phyloP scores from a whole-genome alignment of 2,888 invertebrate species.

The Sinentomon sp. region DNA sequence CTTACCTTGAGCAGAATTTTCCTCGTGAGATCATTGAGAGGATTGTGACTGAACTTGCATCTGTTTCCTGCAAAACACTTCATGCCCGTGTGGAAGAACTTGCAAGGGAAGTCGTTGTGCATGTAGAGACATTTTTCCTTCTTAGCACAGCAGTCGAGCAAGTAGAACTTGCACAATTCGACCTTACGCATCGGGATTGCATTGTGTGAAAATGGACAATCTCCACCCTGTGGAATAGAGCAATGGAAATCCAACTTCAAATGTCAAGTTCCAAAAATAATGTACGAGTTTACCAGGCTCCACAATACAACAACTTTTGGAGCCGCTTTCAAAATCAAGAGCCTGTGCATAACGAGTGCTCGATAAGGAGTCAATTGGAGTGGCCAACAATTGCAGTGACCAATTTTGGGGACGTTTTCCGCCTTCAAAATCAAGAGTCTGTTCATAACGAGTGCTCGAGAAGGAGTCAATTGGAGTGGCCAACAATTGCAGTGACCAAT shows the following conservation, averaged over 20 bases:
- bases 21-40: constrained; percentile 48
- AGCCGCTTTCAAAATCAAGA: too few species aligned
- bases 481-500: too few species aligned
- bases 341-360: too few species aligned
- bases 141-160: constrained; percentile 84
- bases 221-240: constrained; percentile 30
- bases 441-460: too few species aligned
- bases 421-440: too few species aligned
- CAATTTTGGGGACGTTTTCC: too few species aligned
- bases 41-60: constrained; percentile 81
- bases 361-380: too few species aligned
- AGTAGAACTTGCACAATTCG: constrained; percentile 86
- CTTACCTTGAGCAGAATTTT: constrained; percentile 26
- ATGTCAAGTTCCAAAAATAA: too few species aligned
- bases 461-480: too few species aligned
- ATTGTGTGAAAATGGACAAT: constrained; percentile 66
- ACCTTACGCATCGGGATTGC: constrained; percentile 52
- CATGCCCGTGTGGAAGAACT: constrained; percentile 79
- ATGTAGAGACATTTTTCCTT: constrained; percentile 82
- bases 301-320: too few species aligned
- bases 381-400: too few species aligned
- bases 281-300: too few species aligned
- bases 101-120: constrained; percentile 92
- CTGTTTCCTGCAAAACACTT: constrained; percentile 49
- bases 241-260: constrained; percentile 1